phyloP scores from a whole-genome alignment of 2,888 invertebrate genomes.

The Helobdella robusta region DNA sequence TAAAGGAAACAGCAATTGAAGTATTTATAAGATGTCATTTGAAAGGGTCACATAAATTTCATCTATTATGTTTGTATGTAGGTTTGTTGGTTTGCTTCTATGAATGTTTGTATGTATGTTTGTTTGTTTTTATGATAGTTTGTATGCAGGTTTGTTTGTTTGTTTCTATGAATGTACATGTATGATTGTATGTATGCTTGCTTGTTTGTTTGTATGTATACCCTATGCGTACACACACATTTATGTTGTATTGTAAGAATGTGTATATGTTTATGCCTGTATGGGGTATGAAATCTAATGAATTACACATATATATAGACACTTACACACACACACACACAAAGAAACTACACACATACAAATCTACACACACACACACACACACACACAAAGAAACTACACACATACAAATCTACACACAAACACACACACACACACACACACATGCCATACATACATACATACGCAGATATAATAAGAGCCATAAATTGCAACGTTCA shows the following conservation, averaged over 20 bases:
- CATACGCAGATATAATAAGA: too few relatives aligned
- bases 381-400: too few relatives aligned
- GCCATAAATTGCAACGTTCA: neutral
- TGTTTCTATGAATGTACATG: constrained; percentile 17
- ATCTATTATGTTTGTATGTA: constrained; percentile 27
- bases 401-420: too few relatives aligned
- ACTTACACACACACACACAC: neutral
- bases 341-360: too few relatives aligned
- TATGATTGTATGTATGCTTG: constrained; percentile 19
- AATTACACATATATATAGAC: constrained; percentile 1
- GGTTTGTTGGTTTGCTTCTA: constrained; percentile 22
- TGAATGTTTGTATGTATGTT: constrained; percentile 18
- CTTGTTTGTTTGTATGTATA: constrained; percentile 5
- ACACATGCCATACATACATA: too few relatives aligned
- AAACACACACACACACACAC: too few relatives aligned
- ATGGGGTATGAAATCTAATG: too few relatives aligned
- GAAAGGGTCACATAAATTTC: too few relatives aligned
- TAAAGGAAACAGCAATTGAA: too few relatives aligned
- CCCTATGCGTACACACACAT: neutral
- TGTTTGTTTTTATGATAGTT: constrained; percentile 22
- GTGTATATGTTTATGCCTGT: neutral
- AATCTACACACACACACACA: too few relatives aligned
- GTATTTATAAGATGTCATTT: neutral
- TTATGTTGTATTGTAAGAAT: neutral
- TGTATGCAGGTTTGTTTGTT: constrained; percentile 15